phyloP scores from a whole-genome alignment of 2,888 invertebrate species.

The Octodonta nipae region DNA sequence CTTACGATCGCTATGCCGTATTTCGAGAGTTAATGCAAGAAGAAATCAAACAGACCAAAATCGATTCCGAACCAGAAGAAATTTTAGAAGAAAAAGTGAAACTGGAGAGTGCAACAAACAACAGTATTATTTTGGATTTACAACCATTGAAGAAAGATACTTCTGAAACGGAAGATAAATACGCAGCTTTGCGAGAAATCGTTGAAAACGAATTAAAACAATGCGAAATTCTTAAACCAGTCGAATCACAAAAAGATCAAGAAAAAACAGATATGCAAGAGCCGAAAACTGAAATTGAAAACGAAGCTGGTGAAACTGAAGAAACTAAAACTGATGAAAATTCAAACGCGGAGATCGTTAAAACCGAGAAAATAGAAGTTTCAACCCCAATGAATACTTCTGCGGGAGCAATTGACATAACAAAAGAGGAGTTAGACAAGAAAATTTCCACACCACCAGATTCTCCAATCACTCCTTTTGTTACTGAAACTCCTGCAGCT shows the following conservation, averaged over 20 bases:
- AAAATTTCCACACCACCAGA: constrained; percentile 16
- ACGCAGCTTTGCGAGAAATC: constrained; percentile 70
- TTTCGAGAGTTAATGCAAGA: constrained; percentile 72
- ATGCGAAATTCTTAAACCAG: too few relatives aligned
- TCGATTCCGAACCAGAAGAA: constrained; percentile 30
- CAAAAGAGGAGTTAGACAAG: too few relatives aligned
- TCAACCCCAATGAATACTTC: too few relatives aligned
- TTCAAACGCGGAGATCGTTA: too few relatives aligned
- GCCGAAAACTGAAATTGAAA: constrained; percentile 38
- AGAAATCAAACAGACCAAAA: constrained; percentile 48
- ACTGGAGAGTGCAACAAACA: constrained; percentile 11
- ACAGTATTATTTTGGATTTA: constrained; percentile 16
- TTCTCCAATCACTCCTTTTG: constrained; percentile 18
- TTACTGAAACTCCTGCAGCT: constrained; percentile 36
- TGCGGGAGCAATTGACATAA: too few relatives aligned
- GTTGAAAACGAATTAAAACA: constrained; percentile 42
- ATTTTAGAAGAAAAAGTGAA: constrained; percentile 20
- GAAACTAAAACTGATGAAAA: too few relatives aligned
- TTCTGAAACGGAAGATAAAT: constrained; percentile 40
- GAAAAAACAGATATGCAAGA: constrained; percentile 33
- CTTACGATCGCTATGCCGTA: constrained; percentile 72
- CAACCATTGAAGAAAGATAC: constrained; percentile 11
- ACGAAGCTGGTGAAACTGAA: too few relatives aligned
- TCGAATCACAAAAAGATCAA: constrained; percentile 40
- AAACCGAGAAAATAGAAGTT: too few relatives aligned